Base-by-base conservation (phyloP, 1,140 invertebrate genomes). In the Bombus pyrosoma region DNA sequence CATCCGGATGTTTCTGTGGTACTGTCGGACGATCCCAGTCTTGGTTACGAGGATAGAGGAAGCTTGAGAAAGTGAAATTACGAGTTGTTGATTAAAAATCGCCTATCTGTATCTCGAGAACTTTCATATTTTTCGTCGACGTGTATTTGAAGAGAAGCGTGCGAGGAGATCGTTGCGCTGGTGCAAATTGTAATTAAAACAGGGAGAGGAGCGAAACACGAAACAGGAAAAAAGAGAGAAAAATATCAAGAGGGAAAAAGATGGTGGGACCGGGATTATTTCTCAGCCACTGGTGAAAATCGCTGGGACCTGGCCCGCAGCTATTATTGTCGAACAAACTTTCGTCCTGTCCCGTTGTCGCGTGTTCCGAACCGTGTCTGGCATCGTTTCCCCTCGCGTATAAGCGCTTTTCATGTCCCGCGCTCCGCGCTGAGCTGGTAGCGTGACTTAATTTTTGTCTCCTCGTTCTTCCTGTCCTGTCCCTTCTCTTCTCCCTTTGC, bases 371-470 rank as follows among this genome's bases (percentile, higher is more conserved):
- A 79, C 64, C 82, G 71, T 75, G 71, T 81, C 47, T 39, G 71
- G 41, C n/a, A 6, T 18, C 59, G 39, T 43, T 28, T 15, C 28
- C 32, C 15, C 37, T 37, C 15, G 8, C 28, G 13, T 28, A 25
- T 15, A 72, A 76, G 66, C 64, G 47, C 75, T 84, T 79, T 62
- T 84, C 43, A 47, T 47, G 15, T 15, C 5, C 28, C 83, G 66
- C 72, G 83, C 53, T 41, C 32, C 66, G 47, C 66, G 83, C n/a
- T 53, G 41, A 84, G 47, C 76, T 37, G 76, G 66, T 80, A 85
- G 83, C 83, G 83, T 85, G 83, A 85, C 83, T 80, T 80, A 72
- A 85, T 80, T 80, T 80, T 80, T 80, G 53, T 71, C 53, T 72
- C 68, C 75, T 84, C 68, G 77, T 32, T 53, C 78, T 88, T 81